Conservation (phyloP, 2,797 vertebrate species). For the Dromococcyx pavoninus region DNA sequence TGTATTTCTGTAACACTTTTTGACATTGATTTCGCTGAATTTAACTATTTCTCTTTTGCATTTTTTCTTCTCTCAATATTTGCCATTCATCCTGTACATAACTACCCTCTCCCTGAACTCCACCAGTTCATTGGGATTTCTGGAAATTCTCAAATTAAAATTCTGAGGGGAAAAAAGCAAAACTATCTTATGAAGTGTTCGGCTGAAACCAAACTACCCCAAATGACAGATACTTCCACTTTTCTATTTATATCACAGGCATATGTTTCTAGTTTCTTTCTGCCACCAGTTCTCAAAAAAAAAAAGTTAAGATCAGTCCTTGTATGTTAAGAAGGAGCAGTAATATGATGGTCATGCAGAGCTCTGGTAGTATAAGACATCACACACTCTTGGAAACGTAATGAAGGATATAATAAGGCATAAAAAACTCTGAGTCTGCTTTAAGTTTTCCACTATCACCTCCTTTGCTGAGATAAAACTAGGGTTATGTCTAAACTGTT, state of each 20-base stretch:
- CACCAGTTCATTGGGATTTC: background rate
- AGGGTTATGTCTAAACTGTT: background rate
- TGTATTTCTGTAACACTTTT: background rate
- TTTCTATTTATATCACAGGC: slow-evolving; percentile 18
- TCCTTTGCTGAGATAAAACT: background rate
- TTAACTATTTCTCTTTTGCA: background rate
- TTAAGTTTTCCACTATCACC: background rate
- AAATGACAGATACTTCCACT: slow-evolving; percentile 12
- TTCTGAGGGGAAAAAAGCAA: background rate
- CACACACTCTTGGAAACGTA: background rate
- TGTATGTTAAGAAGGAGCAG: background rate
- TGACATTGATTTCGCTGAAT: background rate
- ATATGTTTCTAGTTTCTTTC: slow-evolving; percentile 5
- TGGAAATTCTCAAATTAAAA: background rate
- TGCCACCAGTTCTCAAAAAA: background rate
- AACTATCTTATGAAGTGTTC: background rate
- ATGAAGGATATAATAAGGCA: background rate
- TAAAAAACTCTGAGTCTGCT: background rate
- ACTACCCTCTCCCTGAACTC: background rate
- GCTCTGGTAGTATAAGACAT: background rate
- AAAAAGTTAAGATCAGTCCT: background rate
- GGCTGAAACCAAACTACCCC: background rate
- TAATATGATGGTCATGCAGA: background rate
- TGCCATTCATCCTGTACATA: background rate
- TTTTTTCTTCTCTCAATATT: background rate